Conservation (phyloP, 2,113 vertebrate genomes). For the Cephalopterus ornatus region DNA sequence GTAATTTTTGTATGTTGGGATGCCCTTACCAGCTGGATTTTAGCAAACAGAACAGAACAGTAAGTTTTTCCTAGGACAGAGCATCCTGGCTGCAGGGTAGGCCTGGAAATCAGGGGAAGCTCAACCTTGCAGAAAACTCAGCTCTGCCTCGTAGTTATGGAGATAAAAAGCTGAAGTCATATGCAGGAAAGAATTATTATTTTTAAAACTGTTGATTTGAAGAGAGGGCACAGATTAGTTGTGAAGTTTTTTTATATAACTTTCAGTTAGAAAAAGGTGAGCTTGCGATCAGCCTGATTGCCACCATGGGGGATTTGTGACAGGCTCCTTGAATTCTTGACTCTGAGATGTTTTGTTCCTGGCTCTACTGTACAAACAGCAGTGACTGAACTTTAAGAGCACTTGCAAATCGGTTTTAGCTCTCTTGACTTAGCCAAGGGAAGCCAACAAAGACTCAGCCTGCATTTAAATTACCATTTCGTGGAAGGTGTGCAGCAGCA, state of each 20-base stretch:
- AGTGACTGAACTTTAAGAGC: not conserved
- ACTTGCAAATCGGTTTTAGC: not conserved
- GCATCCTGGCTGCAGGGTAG: not conserved
- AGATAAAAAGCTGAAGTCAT: not conserved
- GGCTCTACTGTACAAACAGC: not conserved
- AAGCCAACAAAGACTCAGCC: not conserved
- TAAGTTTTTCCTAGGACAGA: not conserved
- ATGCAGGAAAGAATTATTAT: not conserved
- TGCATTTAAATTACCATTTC: not conserved
- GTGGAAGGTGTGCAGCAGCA: not conserved
- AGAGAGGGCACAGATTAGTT: not conserved
- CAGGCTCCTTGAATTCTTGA: not conserved
- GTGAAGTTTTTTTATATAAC: not conserved
- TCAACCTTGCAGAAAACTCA: not conserved
- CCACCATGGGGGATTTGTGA: not conserved
- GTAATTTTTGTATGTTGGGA: not conserved
- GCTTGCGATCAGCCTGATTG: not conserved
- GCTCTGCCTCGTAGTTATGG: not conserved
- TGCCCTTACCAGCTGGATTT: not conserved
- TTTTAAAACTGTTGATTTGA: not conserved
- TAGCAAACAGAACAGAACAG: not conserved
- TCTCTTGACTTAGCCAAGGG: slow-evolving; percentile 16
- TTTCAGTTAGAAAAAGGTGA: not conserved
- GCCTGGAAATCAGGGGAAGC: not conserved
- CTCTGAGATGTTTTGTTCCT: not conserved